Evolutionary conservation across 1,140 invertebrate genomes (phyloP).

Genomic region (Ruditapes philippinarum): DNA sequence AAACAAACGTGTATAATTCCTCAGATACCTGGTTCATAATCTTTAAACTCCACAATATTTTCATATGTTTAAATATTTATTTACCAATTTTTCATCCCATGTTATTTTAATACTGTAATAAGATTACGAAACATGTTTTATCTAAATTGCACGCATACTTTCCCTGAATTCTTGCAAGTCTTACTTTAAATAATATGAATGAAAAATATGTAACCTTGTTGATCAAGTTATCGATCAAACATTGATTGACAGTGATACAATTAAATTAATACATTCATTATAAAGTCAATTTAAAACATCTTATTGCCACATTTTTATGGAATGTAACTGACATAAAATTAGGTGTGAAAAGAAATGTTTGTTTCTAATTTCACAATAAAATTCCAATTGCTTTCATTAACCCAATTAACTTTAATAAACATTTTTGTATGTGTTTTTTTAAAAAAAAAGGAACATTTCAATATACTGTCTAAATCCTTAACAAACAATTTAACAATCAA

Average conservation of each 20-base stretch:
- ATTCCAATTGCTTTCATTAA: too few relatives aligned
- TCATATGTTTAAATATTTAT: background rate
- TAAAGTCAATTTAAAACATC: background rate
- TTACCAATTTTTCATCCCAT: background rate
- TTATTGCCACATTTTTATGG: background rate
- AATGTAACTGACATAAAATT: background rate
- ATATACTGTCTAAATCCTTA: too few relatives aligned
- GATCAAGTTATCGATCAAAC: background rate
- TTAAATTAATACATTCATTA: background rate
- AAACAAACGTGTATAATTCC: conserved; percentile 12
- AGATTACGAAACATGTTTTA: background rate
- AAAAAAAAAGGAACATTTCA: too few relatives aligned
- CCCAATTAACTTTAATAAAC: too few relatives aligned
- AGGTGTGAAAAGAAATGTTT: too few relatives aligned
- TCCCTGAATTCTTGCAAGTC: background rate
- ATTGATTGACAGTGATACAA: background rate
- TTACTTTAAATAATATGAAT: background rate
- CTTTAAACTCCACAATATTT: background rate
- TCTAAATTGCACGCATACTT: background rate
- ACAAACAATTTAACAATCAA: too few relatives aligned
- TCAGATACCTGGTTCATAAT: background rate
- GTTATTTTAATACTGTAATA: too few relatives aligned
- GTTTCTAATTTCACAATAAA: too few relatives aligned
- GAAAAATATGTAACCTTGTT: background rate
- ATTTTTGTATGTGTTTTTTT: too few relatives aligned